Base-by-base conservation (phyloP, 2,797 vertebrate genomes). In the Astyanax mexicanus region DNA sequence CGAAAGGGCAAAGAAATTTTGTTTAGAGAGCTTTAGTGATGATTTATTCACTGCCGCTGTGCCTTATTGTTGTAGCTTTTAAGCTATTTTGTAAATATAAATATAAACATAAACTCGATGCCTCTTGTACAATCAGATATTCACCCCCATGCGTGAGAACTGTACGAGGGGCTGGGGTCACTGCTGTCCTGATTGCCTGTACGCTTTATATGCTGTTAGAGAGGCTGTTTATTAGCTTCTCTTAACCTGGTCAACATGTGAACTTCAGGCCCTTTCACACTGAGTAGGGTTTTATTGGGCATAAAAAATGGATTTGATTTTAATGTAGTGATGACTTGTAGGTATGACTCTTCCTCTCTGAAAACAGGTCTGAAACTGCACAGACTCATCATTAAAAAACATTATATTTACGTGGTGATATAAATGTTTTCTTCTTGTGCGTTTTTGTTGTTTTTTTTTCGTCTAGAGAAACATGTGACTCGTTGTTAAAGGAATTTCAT, bases 31-130 rank as follows among this genome's bases (percentile, higher is more conserved):
- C 29, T 64, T 60, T 51, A 42, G 52, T 75, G 15, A 37, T 23
- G 29, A 60, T 32, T 69, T 45, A 66, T 67, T 11, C 45, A 19
- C 32, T 64, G 73, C 76, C 76, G 69, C 54, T 81, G 82, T 83
- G 79, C 82, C 82, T 83, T 79, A 57, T 38, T 60, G 8, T 67
- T 4, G 15, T 58, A 67, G 13, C 37, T 57, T 77, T 45, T 61
- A 52, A 68, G 60, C 49, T 69, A 23, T 74, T 19, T 77, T 77
- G 79, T 81, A 79, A 81, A 77, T 83, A 74, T 19, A 10, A 60
- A 6, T n/a, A 42, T 54, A 65, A 12, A 44, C 7, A 70, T 35
- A 58, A n/a, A 74, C 54, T 52, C 71, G 77, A 55, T 72, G 76
- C 77, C 74, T 75, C 68, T 45, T 78, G 37, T 73, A 81, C 73